Base-by-base conservation (phyloP, 2,797 vertebrate species). In the Hemibagrus guttatus region DNA sequence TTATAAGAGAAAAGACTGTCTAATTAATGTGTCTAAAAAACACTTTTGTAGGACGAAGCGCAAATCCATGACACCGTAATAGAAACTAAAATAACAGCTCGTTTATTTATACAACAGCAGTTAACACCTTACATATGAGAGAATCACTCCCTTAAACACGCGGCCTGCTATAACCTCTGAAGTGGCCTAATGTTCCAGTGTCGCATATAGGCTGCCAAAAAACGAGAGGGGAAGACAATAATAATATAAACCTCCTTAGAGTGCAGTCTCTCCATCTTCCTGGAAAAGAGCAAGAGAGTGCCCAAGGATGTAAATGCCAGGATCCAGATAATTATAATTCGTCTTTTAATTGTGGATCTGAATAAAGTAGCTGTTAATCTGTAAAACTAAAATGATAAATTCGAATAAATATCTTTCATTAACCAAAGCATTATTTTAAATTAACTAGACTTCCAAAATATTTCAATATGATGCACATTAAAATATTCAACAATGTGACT, bases 61-160 rank as follows among this genome's bases (percentile, higher is more conserved):
- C 84, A 93, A 92, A 94, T 94, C 94, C 93, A 93, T 93, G 93
- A 91, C 92, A 91, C 94, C 90, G 94, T 95, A 94, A 94, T 88
- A 19, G 91, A 95, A 91, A 93, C 92, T 95, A 91, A 93, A 96
- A 96, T 95, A 96, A 93, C 93, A 90, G 86, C 85, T 87, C 90
- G 91, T 93, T 94, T 93, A 95, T 95, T 95, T 93, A 95, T 95
- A 93, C 85, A 93, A 93, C 89, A 92, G 93, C 94, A 95, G 95
- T 96, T 95, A 95, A 95, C 94, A 94, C 94, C 94, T 95, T 91
- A 88, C 89, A 88, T 83, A 91, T 91, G 87, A 75, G 68, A 61
- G 84, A 89, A 76, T 85, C 87, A 83, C 80, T 84, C 72, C 49
- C 68, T 89, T 85, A 87, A n/a, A 69, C 82, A 58, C 88, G 80